phyloP scores from a whole-genome alignment of 1,140 invertebrate species.

The Drosophila nigromelanica region DNA sequence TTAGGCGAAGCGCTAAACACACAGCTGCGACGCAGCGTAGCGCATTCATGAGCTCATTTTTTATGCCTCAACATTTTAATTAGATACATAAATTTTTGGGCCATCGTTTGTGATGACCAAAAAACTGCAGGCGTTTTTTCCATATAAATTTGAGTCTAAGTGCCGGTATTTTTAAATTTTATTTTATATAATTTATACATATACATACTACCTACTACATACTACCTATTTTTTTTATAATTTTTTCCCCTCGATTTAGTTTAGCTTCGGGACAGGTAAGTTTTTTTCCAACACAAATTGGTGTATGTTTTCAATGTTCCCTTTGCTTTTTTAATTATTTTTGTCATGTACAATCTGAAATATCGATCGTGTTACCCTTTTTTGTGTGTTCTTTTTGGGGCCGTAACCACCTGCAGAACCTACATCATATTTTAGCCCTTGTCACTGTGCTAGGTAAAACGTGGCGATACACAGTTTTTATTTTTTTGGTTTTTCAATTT shows the following conservation, averaged over 20 bases:
- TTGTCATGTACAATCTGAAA: background rate
- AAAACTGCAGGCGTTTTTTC: constrained; percentile 24
- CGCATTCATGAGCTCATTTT: constrained; percentile 47
- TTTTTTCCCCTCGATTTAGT: no score
- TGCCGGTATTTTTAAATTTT: no score
- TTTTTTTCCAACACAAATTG: background rate
- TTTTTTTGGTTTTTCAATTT: constrained; percentile 8
- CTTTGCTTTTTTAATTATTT: background rate
- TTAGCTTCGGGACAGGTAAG: no score
- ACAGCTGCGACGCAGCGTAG: constrained; percentile 36
- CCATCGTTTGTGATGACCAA: constrained; percentile 29
- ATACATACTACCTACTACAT: no score
- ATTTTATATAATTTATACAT: no score
- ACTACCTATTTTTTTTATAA: no score
- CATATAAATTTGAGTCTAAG: no score
- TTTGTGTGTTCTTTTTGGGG: background rate
- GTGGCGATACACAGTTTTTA: background rate
- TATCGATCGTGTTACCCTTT: constrained; percentile 1
- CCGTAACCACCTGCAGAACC: constrained; percentile 11
- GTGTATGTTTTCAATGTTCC: background rate
- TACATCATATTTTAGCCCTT: constrained; percentile 22
- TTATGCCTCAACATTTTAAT: constrained; percentile 64
- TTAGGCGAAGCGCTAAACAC: constrained; percentile 72
- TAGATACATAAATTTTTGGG: constrained; percentile 68
- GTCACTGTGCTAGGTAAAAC: constrained; percentile 10